Evolutionary conservation across 2,888 invertebrate species (phyloP).

Genomic region (Chloroclysta siterata): DNA sequence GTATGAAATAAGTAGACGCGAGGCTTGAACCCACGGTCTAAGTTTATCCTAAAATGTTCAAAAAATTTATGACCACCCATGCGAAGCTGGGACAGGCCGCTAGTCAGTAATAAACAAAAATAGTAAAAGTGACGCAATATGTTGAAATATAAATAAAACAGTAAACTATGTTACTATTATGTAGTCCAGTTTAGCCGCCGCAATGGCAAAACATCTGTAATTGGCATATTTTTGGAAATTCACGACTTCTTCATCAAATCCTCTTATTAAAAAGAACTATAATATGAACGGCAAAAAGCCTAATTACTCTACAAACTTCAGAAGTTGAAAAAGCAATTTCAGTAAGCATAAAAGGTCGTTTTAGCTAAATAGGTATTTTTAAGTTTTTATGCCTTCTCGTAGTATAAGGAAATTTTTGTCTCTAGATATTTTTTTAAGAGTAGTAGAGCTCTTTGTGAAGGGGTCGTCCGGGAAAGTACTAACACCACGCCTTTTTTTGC

Average conservation of each 20-base stretch:
- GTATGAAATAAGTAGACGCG: too few species aligned
- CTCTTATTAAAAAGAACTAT: not conserved
- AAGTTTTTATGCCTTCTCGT: constrained; percentile 4
- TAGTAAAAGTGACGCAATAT: not conserved
- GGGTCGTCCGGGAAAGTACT: too few species aligned
- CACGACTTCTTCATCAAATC: not conserved
- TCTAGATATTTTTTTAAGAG: too few species aligned
- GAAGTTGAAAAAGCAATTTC: not conserved
- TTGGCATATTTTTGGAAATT: not conserved
- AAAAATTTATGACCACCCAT: too few species aligned
- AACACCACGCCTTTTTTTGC: too few species aligned
- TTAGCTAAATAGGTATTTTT: constrained; percentile 6
- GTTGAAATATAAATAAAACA: not conserved
- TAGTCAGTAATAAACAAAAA: too few species aligned
- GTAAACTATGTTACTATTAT: not conserved
- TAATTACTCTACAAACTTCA: not conserved
- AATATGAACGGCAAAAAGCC: not conserved
- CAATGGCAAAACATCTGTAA: not conserved
- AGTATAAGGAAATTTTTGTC: not conserved
- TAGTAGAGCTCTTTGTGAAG: too few species aligned
- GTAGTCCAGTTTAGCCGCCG: not conserved
- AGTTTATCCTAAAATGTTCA: too few species aligned
- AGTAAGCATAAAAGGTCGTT: constrained; percentile 9
- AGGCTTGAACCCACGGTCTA: too few species aligned
- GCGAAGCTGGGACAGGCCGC: too few species aligned